Evolutionary conservation across 2,797 vertebrate genomes (phyloP).

Genomic region (Microctenopoma steveboyesi): DNA sequence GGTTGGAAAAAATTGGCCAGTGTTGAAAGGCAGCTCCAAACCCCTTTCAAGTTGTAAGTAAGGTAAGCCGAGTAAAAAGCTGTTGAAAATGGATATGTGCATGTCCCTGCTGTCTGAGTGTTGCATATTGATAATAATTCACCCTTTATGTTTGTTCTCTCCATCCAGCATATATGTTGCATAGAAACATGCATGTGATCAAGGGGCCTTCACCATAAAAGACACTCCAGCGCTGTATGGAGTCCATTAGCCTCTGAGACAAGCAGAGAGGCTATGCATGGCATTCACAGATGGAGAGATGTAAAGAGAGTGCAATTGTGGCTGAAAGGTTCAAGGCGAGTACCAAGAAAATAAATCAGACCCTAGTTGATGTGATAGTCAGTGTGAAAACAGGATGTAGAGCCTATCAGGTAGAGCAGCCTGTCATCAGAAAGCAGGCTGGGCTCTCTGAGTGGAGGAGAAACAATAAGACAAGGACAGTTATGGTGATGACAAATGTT

Average conservation of each 20-base stretch:
- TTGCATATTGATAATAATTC: conserved; percentile 48
- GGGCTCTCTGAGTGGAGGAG: conserved; percentile 19
- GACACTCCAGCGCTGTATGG: conserved; percentile 22
- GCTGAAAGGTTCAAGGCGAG: conserved; percentile 78
- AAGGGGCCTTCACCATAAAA: conserved; percentile 61
- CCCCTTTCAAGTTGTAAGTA: conserved; percentile 34
- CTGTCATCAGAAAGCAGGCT: conserved; percentile 36
- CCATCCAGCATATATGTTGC: conserved; percentile 44
- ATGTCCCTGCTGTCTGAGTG: conserved; percentile 39
- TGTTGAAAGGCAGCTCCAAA: conserved; percentile 35
- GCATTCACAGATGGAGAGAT: conserved; percentile 59
- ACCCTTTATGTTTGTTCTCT: conserved; percentile 47
- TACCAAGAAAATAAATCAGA: conserved; percentile 73
- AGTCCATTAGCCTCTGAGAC: conserved; percentile 69
- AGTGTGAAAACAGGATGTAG: conserved; percentile 57
- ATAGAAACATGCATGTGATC: conserved; percentile 60
- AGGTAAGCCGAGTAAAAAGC: conserved; percentile 32
- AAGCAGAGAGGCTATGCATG: conserved; percentile 46
- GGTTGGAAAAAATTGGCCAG: conserved; percentile 14
- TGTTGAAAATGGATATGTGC: conserved; percentile 33
- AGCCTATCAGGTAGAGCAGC: conserved; percentile 49
- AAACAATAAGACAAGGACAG: conserved; percentile 43
- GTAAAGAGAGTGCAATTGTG: conserved; percentile 57
- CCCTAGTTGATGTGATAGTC: conserved; percentile 56
- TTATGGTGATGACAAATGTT: conserved; percentile 55